phyloP scores from a whole-genome alignment of 2,113 vertebrate species.

The Trematomus loennbergii region DNA sequence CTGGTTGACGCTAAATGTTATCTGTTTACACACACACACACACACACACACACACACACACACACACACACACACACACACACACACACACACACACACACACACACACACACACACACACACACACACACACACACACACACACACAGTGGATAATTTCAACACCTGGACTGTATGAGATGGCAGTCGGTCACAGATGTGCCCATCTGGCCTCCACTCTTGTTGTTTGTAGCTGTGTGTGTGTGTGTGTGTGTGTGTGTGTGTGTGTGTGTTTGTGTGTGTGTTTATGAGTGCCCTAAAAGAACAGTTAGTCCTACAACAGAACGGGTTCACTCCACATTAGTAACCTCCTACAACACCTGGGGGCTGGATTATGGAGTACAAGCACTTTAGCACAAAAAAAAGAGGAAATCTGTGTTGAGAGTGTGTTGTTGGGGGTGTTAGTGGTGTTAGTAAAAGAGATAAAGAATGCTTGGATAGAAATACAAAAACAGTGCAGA shows the following conservation, averaged over 20 bases:
- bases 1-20: background rate
- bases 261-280: slow-evolving; percentile 4
- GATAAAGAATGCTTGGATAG: slow-evolving; percentile 8
- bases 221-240: slow-evolving; percentile 9
- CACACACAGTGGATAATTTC: slow-evolving; percentile 17
- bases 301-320: slow-evolving; percentile 54
- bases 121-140: slow-evolving; percentile 10
- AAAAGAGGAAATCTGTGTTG: slow-evolving; percentile 3
- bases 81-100: slow-evolving; percentile 2
- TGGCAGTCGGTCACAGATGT: slow-evolving; percentile 70
- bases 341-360: slow-evolving; percentile 51
- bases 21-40: background rate
- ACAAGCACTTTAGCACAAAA: slow-evolving; percentile 25
- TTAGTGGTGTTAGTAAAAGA: slow-evolving; percentile 4
- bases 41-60: slow-evolving; percentile 18
- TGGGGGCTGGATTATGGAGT: slow-evolving; percentile 51
- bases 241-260: slow-evolving; percentile 7
- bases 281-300: slow-evolving; percentile 27
- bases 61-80: background rate
- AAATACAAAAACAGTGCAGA: background rate
- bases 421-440: slow-evolving; percentile 17
- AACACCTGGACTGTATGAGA: slow-evolving; percentile 65
- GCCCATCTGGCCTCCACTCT: slow-evolving; percentile 61
- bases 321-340: slow-evolving; percentile 43
- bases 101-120: slow-evolving; percentile 14